Evolutionary conservation across 2,888 invertebrate species (phyloP), one percentile per base, ranked within the genome.

Genomic region (Phaonia tiefii): DNA sequence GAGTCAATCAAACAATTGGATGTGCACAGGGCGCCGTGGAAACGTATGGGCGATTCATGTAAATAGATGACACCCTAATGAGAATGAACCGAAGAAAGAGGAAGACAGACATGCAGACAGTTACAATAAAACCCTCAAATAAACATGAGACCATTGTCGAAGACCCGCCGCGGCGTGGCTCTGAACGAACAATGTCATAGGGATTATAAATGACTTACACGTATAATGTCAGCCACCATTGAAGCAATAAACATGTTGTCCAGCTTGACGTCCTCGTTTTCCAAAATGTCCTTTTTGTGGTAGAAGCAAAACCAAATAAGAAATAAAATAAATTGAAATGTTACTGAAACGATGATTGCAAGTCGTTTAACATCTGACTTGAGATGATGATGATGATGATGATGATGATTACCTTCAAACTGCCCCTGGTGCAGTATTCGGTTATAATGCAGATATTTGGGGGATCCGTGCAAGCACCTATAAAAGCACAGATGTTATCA

Each of bases 181-280:
- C 7, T n/a, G 15, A 7, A 49, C n/a, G 49, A 1, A 31, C 31
- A 15, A 15, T 7, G 49, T 1, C 2, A 13, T 11, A 51, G 11
- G 20, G 63, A 42, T 63, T 42, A 60, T 60, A n/a, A 15, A 31
- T n/a, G 46, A 91, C 94, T 93, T 92, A 98, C 98, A 92, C 97
- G 93, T 86, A 99, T 95, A 84, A 99, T 96, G 91, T 99, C 99
- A 73, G 96, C 97, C 13, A 98, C 96, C 83, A 99, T 93, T 7
- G 98, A 98, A 26, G 98, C 98, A 84, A 97, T 95, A 90, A 99
- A 99, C 96, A 99, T 97, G 88, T 96, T 96, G 91, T 99, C 99
- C 87, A 98, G 92, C 91, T 98, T 98, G 84, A 99, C 95, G 89
- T 99, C 98, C 88, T 97, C 96, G 89, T 99, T 98, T 89, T 97